Percentiles rank a stretch among this genome's conserved stretches.
Conservation (phyloP, 2,797 vertebrate species). For the Garrulus glandarius region DNA sequence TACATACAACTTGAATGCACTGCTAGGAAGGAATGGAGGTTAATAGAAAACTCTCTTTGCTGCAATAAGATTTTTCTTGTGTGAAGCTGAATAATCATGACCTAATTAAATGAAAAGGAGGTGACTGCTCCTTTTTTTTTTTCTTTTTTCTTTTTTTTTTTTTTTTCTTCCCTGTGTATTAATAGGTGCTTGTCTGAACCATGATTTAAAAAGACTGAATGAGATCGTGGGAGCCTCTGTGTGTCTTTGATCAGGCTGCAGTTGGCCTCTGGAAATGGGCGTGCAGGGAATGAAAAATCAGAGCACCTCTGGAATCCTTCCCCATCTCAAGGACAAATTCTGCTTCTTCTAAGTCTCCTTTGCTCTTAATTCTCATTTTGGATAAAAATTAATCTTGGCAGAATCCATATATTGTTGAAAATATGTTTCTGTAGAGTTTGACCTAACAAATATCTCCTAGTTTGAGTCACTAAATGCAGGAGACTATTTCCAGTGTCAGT, state of each 20-base stretch:
- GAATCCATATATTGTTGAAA: background rate
- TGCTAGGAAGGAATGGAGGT: background rate
- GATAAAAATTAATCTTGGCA: background rate
- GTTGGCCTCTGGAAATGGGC: background rate
- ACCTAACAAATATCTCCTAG: background rate
- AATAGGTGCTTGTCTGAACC: background rate
- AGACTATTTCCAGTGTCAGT: background rate
- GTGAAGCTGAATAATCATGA: background rate
- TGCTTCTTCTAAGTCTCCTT: background rate
- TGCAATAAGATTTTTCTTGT: background rate
- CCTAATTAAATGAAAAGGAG: slow-evolving; percentile 12
- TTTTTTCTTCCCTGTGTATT: background rate
- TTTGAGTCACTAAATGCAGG: background rate
- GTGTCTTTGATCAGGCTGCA: background rate
- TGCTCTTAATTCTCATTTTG: background rate
- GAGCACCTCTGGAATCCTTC: background rate
- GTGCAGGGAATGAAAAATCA: background rate
- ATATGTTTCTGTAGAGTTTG: background rate
- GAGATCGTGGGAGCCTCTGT: background rate
- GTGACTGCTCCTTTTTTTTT: background rate
- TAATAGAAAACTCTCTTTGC: background rate
- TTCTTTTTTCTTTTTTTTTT: background rate
- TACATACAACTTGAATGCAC: background rate
- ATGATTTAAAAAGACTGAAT: background rate
- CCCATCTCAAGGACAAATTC: background rate